Evolutionary conservation across 2,888 invertebrate species (phyloP), one percentile per base, ranked within the genome.

Genomic region (Aphidius colemani): DNA sequence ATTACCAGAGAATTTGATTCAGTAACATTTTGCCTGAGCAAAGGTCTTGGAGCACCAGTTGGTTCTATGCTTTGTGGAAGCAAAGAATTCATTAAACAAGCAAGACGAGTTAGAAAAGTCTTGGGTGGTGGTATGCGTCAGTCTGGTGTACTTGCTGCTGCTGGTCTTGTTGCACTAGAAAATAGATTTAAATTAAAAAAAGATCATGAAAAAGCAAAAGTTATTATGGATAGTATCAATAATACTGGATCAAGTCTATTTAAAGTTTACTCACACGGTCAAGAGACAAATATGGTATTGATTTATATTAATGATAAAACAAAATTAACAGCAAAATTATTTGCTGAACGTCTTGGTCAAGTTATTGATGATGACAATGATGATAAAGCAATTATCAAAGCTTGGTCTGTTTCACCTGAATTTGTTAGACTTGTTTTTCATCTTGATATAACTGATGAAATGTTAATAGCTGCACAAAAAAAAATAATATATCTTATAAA

Each of bases 121-220:
- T 81, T 98, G 51, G 98, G 98, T 30, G 98, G 98, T 43, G 96
- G 93, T 1, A 94, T 96, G 95, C 86, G 98, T 63, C 98, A 98
- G 84, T 89, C 87, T 49, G 98, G 98, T 6, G 86, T 97, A 55
- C 77, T 98, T 59, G 97, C 96, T 0, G 96, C 96, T 0, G 93
- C 96, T 1, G 96, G 95, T 0, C 75, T 94, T 5, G 90, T 93
- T 40, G 93, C 94, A 0, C 79, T 98, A n/a, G 89, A 91, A 67
- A 89, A 91, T 73, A 86, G 90, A 7, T 90, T 91, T 0, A 83
- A 88, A 50, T 85, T 98, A 43, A 81, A 80, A 4, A 84, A 88
- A 0, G 97, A 97, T 83, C 96, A 98, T 80, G 83, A 85, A 60
- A 87, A 89, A 56, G 89, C 91, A 0, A 82, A 83, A 57, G 80